Conservation (phyloP, 1,140 invertebrate genomes). For the Solen grandis region DNA sequence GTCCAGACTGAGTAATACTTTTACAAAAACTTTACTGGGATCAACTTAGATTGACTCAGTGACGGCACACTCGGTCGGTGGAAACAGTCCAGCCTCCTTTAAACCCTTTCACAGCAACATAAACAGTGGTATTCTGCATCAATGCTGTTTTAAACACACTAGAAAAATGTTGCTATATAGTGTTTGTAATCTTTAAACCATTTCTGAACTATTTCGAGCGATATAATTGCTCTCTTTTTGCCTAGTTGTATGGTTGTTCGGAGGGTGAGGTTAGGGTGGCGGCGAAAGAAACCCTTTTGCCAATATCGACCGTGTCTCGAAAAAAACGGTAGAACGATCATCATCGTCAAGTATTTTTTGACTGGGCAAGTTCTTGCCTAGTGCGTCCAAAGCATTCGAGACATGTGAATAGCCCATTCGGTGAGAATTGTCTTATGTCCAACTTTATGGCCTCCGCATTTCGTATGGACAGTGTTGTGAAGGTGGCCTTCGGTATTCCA, state of each 20-base stretch:
- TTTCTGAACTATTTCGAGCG: not conserved
- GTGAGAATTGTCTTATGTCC: not conserved
- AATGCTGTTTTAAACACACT: not conserved
- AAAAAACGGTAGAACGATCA: not conserved
- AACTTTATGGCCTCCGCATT: not conserved
- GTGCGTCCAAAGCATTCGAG: not conserved
- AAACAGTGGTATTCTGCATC: not conserved
- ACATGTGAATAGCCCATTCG: not conserved
- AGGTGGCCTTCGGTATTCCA: not conserved
- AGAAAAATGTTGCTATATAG: not conserved
- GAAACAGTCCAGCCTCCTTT: not conserved
- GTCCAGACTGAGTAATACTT: too few relatives aligned
- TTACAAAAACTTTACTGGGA: not conserved
- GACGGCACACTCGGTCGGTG: not conserved
- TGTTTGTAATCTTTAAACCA: not conserved
- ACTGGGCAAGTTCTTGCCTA: not conserved
- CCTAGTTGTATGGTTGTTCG: not conserved
- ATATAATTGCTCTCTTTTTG: not conserved
- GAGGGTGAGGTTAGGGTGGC: not conserved
- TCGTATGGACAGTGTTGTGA: not conserved
- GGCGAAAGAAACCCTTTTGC: not conserved
- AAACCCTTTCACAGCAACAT: slow-evolving; percentile 16
- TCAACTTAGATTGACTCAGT: not conserved
- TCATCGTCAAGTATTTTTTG: not conserved
- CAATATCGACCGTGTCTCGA: slow-evolving; percentile 2